A percentile compares a stretch with the other conserved stretches of the same genome.
Conservation (phyloP, 2,113 vertebrate genomes). For the Elaphurus davidianus region DNA sequence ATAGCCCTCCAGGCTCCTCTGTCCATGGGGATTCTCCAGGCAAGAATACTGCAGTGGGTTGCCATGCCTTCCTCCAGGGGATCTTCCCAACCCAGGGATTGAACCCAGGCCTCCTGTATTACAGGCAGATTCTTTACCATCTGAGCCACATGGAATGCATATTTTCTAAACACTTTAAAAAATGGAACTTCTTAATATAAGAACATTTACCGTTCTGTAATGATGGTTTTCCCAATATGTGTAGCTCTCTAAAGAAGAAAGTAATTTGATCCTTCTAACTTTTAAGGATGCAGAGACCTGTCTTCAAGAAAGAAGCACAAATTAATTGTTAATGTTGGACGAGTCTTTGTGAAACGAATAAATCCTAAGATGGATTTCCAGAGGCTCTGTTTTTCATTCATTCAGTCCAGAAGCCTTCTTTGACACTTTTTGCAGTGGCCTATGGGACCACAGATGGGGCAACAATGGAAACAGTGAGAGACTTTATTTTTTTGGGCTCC, state of each 20-base stretch:
- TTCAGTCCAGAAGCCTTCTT: background rate
- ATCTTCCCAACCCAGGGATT: background rate
- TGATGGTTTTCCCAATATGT: background rate
- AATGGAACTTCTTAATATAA: background rate
- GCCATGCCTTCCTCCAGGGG: background rate
- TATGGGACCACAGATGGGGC: background rate
- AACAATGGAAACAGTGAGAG: background rate
- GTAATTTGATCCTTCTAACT: background rate
- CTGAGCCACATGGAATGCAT: background rate
- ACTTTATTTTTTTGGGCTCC: background rate
- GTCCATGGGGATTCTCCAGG: background rate
- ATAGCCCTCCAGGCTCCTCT: background rate
- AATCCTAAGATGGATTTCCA: background rate
- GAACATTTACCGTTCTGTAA: background rate
- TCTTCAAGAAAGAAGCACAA: background rate
- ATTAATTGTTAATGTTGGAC: background rate
- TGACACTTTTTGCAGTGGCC: background rate
- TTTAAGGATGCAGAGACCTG: background rate
- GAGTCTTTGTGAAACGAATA: background rate
- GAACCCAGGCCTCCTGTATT: background rate
- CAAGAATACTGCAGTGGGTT: background rate
- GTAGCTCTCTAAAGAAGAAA: constrained; percentile 12
- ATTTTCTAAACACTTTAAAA: background rate
- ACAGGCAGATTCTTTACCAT: background rate
- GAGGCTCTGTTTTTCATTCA: background rate